These are phyloP conservation scores for Chlorops oryzae DNA, from an alignment of 1,140 invertebrate species.

Conservation along the genomic window DNA sequence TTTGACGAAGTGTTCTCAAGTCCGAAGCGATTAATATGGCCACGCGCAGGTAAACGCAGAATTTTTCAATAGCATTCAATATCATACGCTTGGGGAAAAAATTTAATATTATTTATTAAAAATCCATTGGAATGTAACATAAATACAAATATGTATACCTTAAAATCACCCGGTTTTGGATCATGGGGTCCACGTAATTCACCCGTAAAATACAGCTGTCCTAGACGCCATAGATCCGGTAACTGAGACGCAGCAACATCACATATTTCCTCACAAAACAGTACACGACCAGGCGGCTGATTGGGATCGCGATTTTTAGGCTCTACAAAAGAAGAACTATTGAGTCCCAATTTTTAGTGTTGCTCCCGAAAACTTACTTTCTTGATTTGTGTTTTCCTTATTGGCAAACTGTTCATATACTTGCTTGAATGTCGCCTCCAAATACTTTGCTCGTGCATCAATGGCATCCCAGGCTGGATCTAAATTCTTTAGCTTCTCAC, in stretches of 20 bases:
- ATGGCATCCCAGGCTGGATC: slow-evolving; percentile 94
- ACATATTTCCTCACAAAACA: slow-evolving; percentile 45
- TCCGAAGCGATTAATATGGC: slow-evolving; percentile 58
- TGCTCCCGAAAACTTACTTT: slow-evolving; percentile 23
- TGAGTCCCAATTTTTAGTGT: not conserved
- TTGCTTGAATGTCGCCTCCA: slow-evolving; percentile 52
- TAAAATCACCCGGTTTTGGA: slow-evolving; percentile 51
- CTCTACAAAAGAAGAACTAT: slow-evolving; percentile 14
- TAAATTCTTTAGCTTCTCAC: slow-evolving; percentile 31
- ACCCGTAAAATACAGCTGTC: slow-evolving; percentile 82
- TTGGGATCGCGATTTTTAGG: slow-evolving; percentile 34
- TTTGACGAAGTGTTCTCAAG: slow-evolving; percentile 40
- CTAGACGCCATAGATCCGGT: slow-evolving; percentile 83
- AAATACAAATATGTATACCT: slow-evolving; percentile 63
- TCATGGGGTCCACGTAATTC: slow-evolving; percentile 70
- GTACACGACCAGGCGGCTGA: slow-evolving; percentile 34
- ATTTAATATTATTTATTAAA: not conserved
- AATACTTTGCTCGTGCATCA: slow-evolving; percentile 68
- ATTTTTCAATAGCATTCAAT: slow-evolving; percentile 58
- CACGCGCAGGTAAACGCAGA: slow-evolving; percentile 59
- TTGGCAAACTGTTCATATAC: slow-evolving; percentile 38
- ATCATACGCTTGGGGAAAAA: slow-evolving; percentile 50
- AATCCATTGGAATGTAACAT: slow-evolving; percentile 9
- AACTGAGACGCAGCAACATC: slow-evolving; percentile 45
- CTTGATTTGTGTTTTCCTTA: slow-evolving; percentile 31